Evolutionary conservation across 2,797 vertebrate genomes (phyloP).

Genomic region (Menidia menidia): DNA sequence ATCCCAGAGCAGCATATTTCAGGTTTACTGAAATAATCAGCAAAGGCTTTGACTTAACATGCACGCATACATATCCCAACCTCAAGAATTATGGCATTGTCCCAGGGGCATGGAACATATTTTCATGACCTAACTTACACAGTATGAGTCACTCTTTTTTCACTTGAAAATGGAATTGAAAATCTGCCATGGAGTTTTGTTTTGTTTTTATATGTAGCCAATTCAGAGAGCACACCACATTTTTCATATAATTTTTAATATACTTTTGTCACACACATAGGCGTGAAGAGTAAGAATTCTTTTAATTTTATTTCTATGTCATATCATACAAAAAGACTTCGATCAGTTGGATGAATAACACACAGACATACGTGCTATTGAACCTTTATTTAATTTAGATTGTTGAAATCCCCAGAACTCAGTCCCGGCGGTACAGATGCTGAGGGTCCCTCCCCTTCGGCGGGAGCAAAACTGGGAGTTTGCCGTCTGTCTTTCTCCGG

Average conservation of each 20-base stretch:
- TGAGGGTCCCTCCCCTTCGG: slow-evolving; percentile 58
- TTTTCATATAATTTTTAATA: neutral
- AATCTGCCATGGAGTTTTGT: neutral
- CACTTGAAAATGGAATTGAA: neutral
- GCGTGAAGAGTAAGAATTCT: neutral
- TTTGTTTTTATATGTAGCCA: neutral
- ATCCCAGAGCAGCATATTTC: slow-evolving; percentile 11
- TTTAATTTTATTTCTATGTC: too few species aligned
- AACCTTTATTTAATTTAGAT: too few species aligned
- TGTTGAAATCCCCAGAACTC: neutral
- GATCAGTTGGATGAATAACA: neutral
- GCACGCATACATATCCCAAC: slow-evolving; percentile 8
- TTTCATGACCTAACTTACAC: neutral
- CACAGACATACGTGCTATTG: neutral
- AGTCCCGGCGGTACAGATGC: slow-evolving; percentile 43
- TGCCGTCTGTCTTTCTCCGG: slow-evolving; percentile 49
- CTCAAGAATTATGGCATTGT: neutral
- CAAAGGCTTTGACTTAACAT: slow-evolving; percentile 4
- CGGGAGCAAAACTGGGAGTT: slow-evolving; percentile 50
- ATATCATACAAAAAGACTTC: neutral
- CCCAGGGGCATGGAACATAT: neutral
- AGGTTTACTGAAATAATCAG: slow-evolving; percentile 9
- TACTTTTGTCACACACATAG: neutral
- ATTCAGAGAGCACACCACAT: neutral
- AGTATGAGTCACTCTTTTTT: neutral